These are phyloP conservation scores for Porites lobata DNA, from an alignment of 92 coral and sea anemone genomes.

Conservation along the genomic window DNA sequence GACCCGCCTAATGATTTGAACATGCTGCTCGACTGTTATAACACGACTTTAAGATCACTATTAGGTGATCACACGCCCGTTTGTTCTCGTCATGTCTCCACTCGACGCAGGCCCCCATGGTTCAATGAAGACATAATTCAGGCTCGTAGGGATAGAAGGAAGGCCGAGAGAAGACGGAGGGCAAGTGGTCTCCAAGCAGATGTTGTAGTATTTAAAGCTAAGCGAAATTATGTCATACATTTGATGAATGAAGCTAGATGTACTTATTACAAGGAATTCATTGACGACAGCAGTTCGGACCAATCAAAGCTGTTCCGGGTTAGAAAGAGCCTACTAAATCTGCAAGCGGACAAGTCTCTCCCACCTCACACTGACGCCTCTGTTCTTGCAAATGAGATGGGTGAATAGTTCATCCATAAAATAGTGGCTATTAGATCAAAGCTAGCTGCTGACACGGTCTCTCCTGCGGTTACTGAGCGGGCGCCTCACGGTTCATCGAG, in stretches of 20 bases:
- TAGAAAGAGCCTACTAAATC: too few species aligned
- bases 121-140: not conserved
- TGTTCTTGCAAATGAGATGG: too few species aligned
- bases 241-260: constrained; percentile 46
- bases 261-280: constrained; percentile 35
- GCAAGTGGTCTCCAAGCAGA: constrained; percentile 42
- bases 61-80: too few species aligned
- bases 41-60: not conserved
- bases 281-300: constrained; percentile 29
- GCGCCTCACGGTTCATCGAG: constrained; percentile 18
- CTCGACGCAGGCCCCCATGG: constrained; percentile 9
- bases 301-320: not conserved
- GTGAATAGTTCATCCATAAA: too few species aligned
- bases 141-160: constrained; percentile 34
- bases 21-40: constrained; percentile 34
- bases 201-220: constrained; percentile 37
- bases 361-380: too few species aligned
- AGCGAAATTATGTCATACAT: not conserved
- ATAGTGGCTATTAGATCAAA: too few species aligned
- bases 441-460: too few species aligned
- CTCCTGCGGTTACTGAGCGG: constrained; percentile 21
- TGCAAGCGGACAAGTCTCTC: too few species aligned
- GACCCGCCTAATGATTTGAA: not conserved
- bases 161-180: constrained; percentile 56
- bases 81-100: not conserved